Evolutionary conservation across 2,797 vertebrate species (phyloP), one percentile per base, ranked within the genome.

Genomic region (Australoheros facetus): DNA sequence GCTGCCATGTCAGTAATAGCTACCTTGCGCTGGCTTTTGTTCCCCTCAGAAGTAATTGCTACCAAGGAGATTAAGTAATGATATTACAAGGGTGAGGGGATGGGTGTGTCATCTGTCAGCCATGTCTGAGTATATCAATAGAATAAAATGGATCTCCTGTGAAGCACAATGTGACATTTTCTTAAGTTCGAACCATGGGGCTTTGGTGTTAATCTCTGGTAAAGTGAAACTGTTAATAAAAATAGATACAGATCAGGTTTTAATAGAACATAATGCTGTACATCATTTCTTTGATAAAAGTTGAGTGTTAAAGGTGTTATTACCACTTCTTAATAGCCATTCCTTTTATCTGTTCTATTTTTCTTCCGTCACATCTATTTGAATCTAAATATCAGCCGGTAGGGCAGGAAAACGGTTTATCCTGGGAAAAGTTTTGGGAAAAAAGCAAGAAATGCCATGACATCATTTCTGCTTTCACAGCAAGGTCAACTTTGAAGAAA

Each of bases 21-120:
- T 85, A 88, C 80, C 87, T 88, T 84, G 87, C 85, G 85, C 86
- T 75, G 6, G 82, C 84, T 82, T 92, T 89, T 92, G 85, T 91
- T 85, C 75, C 81, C 77, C 51, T 85, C 57, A 53, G 85, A 90
- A 80, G 83, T 91, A 88, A 93, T 93, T 88, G 85, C 76, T 70
- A 66, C 80, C 59, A 56, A 83, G 79, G 75, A 83, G 78, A 90
- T 91, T 86, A 91, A 87, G 83, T 91, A 90, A 91, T 92, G 87
- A 90, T 84, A 87, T 81, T 84, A 90, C 84, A 80, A 77, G 71
- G 87, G 73, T 80, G 75, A 85, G 70, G 75, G 79, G 69, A 79
- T 71, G 79, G 82, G 81, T 51, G 75, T 81, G 75, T 71, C 87
- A 81, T 79, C 79, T 28, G 34, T 85, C 89, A 87, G 86, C 80